Evolutionary conservation across 1,140 invertebrate genomes (phyloP).

Genomic region (Adelges cooleyi): DNA sequence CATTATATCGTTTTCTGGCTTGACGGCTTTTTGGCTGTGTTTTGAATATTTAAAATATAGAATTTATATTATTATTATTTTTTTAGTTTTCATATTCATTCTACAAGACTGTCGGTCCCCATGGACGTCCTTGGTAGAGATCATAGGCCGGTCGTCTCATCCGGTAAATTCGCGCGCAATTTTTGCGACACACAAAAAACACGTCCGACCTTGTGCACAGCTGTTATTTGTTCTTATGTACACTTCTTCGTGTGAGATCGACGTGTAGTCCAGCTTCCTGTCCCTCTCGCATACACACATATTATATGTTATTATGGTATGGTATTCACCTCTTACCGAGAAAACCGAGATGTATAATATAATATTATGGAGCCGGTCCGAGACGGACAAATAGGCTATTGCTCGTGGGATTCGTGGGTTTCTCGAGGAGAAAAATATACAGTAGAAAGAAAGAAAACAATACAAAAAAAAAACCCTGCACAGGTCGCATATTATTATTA

Average conservation of each 20-base stretch:
- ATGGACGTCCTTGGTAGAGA: constrained; percentile 10
- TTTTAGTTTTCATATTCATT: no score
- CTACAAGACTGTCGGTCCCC: background rate
- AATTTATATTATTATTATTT: no score
- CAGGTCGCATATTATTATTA: constrained; percentile 4
- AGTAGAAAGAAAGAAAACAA: constrained; percentile 10
- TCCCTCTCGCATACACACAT: background rate
- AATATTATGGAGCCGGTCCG: background rate
- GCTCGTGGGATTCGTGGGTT: constrained; percentile 16
- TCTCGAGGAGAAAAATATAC: background rate
- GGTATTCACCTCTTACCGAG: constrained; percentile 16
- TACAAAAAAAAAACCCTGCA: background rate
- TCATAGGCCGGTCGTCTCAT: background rate
- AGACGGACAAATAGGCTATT: constrained; percentile 5
- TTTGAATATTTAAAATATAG: no score
- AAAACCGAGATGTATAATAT: constrained; percentile 20
- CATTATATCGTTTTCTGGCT: no score
- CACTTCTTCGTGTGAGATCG: constrained; percentile 24
- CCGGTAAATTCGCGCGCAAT: constrained; percentile 17
- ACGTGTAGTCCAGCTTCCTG: constrained; percentile 21
- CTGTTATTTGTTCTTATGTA: background rate
- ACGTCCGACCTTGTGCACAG: constrained; percentile 17
- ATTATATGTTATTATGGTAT: background rate
- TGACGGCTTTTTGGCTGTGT: no score
- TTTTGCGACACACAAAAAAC: constrained; percentile 11